Conservation (phyloP, 2,888 invertebrate genomes). For the Congeria kusceri region DNA sequence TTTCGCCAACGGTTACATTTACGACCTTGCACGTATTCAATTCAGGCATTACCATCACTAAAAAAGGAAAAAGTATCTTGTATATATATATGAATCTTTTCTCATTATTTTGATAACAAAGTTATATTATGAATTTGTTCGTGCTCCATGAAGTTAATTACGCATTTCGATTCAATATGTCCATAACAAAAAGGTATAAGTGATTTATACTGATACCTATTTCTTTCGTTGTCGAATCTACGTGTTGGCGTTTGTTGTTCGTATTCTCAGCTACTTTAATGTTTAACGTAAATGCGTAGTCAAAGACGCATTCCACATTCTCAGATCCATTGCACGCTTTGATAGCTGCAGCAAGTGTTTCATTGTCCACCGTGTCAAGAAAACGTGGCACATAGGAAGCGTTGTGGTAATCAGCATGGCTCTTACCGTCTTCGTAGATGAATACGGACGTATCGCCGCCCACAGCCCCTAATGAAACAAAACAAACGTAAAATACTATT, state of each 20-base stretch:
- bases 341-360: neutral
- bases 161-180: neutral
- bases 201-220: constrained; percentile 1
- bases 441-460: constrained; percentile 8
- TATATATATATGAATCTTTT: too few species aligned
- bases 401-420: constrained; percentile 24
- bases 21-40: neutral
- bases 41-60: neutral
- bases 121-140: neutral
- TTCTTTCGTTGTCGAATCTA: neutral
- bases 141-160: neutral
- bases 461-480: constrained; percentile 8
- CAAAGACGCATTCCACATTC: neutral
- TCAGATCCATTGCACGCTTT: constrained; percentile 8
- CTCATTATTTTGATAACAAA: too few species aligned
- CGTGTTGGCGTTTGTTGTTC: neutral
- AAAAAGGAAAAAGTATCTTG: neutral
- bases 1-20: neutral
- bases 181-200: neutral
- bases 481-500: neutral
- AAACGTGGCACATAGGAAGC: constrained; percentile 20
- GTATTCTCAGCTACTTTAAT: neutral
- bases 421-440: constrained; percentile 14
- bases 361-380: constrained; percentile 6
- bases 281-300: neutral